A percentile compares a stretch with the other conserved stretches of the same genome.
Conservation (phyloP, 2,888 invertebrate species). For the Loripinus fragilis region DNA sequence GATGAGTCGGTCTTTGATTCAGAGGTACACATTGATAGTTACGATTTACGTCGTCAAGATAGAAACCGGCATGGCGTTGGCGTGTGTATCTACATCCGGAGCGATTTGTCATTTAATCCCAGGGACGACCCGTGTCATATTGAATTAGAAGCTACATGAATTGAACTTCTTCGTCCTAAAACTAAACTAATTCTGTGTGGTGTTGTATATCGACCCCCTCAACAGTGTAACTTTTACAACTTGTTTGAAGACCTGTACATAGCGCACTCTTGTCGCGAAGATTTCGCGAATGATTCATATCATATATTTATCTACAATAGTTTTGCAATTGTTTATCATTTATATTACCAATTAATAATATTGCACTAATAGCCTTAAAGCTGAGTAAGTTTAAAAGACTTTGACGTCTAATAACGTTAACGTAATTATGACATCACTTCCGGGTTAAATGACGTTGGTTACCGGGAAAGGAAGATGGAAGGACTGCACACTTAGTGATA, state of each 20-base stretch:
- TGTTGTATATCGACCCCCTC: not conserved
- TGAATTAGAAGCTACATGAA: not conserved
- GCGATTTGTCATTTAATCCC: not conserved
- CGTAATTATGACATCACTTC: no score
- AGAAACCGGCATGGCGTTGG: not conserved
- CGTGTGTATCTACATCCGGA: not conserved
- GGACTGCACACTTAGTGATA: no score
- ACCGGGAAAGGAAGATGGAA: no score
- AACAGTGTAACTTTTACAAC: not conserved
- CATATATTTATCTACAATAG: no score
- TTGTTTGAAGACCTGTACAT: not conserved
- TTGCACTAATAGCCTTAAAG: no score
- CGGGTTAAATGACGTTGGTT: no score
- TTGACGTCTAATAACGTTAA: no score
- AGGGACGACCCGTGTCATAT: not conserved
- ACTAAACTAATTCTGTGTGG: not conserved
- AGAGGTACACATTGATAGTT: not conserved
- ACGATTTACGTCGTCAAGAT: not conserved
- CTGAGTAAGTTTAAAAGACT: no score
- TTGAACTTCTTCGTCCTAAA: not conserved
- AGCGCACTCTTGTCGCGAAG: not conserved
- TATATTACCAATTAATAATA: no score
- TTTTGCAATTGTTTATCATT: no score
- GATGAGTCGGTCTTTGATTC: not conserved
- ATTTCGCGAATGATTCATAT: no score